Conservation (phyloP, 1,140 invertebrate species). For the Stegodyphus mimosarum region DNA sequence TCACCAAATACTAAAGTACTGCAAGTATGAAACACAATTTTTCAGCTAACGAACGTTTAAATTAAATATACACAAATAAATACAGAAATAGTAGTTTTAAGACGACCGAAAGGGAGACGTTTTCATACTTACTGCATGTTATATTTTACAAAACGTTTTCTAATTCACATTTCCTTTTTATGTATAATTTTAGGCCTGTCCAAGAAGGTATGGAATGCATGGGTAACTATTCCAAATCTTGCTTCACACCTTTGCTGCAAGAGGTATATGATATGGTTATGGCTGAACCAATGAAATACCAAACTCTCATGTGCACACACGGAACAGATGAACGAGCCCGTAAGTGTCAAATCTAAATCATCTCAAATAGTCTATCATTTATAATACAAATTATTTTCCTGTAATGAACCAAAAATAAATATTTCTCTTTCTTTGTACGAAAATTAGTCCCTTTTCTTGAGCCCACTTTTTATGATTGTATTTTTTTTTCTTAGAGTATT, state of each 20-base stretch:
- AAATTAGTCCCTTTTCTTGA: no score
- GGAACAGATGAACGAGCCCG: slow-evolving; percentile 54
- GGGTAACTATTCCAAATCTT: slow-evolving; percentile 61
- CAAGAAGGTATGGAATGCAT: slow-evolving; percentile 62
- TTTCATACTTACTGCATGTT: no score
- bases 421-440: no score
- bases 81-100: no score
- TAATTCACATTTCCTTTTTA: not conserved
- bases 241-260: slow-evolving; percentile 57
- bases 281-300: slow-evolving; percentile 41
- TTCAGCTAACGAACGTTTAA: no score
- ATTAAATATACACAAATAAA: no score
- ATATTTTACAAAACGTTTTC: not conserved
- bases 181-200: slow-evolving; percentile 37
- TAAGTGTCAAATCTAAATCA: slow-evolving; percentile 5
- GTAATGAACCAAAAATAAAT: no score
- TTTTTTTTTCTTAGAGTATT: slow-evolving; percentile 30
- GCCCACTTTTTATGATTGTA: no score
- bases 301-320: slow-evolving; percentile 37
- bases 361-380: not conserved
- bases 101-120: no score
- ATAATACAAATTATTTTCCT: no score
- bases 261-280: slow-evolving; percentile 50
- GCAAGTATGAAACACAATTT: no score
- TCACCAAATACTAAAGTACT: no score